Conservation (phyloP, 2,888 invertebrate species). For the Mesoligia furuncula region DNA sequence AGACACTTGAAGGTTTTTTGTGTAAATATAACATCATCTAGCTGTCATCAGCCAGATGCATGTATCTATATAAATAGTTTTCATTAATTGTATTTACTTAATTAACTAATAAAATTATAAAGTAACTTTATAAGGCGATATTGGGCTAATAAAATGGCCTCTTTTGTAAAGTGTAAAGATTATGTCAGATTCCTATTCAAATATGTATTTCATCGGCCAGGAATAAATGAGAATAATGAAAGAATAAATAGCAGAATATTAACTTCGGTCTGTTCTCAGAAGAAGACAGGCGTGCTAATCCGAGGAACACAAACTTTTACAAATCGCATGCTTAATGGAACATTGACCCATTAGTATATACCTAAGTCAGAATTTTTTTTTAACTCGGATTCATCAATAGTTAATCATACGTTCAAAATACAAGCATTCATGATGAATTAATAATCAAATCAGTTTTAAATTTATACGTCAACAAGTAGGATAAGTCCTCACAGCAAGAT, state of each 20-base stretch:
- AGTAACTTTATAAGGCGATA: not conserved
- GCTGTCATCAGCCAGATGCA: not conserved
- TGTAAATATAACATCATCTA: too few species aligned
- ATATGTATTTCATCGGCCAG: not conserved
- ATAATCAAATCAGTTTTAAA: too few species aligned
- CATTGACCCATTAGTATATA: too few species aligned
- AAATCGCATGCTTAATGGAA: too few species aligned
- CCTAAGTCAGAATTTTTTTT: too few species aligned
- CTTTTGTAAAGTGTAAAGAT: not conserved
- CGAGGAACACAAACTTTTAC: slow-evolving; percentile 7
- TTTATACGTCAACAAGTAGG: too few species aligned
- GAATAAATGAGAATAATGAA: slow-evolving; percentile 12
- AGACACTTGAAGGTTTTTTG: not conserved
- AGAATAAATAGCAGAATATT: not conserved
- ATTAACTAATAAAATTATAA: too few species aligned
- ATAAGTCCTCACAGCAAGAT: too few species aligned
- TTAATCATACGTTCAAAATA: too few species aligned
- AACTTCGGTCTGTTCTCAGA: not conserved
- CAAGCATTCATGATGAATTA: too few species aligned
- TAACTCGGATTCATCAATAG: too few species aligned
- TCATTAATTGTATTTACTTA: not conserved
- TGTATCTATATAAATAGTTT: not conserved
- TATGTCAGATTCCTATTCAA: not conserved
- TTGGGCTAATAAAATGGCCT: not conserved
- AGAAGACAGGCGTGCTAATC: slow-evolving; percentile 7